Base-by-base conservation (phyloP, 2,888 invertebrate species). In the Fabriciana adippe region DNA sequence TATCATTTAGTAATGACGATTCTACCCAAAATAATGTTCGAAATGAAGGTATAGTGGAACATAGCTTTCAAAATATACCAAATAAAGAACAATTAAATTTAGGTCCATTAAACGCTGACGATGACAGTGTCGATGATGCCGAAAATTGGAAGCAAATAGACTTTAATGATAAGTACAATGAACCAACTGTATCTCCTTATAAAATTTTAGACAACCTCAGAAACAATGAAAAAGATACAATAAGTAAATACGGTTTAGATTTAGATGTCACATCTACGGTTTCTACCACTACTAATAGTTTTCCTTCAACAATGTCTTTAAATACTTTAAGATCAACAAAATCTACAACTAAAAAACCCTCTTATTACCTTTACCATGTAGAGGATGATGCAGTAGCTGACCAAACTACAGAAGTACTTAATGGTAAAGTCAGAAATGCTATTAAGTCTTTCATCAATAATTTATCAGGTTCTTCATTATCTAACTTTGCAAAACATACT, bases 111-210 rank as follows among this genome's bases (percentile, higher is more conserved):
- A 64, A 50, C n/a, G 14, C 26, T 16, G 31, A 54, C 35, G 11
- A 41, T 41, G 35, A 41, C 35, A 41, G 11, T 11, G 35, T 41
- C 35, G 11, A 41, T 18, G 59, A 60, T n/a, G 63, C 48, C 2
- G 21, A 59, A 57, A 55, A 31, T 35, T 61, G 41, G 51, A 67
- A 69, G 45, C 56, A 59, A 18, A 16, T 57, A 16, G 55, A 68
- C 48, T 67, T 59, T 31, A 55, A 66, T 64, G 55, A 64, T 47
- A 64, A 68, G 31, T 87, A 89, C 51, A 68, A 62, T 47, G 85
- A 89, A 72, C 89, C 93, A 18, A 81, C 87, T 55, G 87, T 94
- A 11, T 94, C 94, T 0, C 93, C 94, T 0, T 94, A 92, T 71
- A 92, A 72, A 72, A 73, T 67, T 51, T 72, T 70, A 67, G 82